Evolutionary conservation across 2,113 vertebrate genomes (phyloP).

Genomic region (Mungos mungo): DNA sequence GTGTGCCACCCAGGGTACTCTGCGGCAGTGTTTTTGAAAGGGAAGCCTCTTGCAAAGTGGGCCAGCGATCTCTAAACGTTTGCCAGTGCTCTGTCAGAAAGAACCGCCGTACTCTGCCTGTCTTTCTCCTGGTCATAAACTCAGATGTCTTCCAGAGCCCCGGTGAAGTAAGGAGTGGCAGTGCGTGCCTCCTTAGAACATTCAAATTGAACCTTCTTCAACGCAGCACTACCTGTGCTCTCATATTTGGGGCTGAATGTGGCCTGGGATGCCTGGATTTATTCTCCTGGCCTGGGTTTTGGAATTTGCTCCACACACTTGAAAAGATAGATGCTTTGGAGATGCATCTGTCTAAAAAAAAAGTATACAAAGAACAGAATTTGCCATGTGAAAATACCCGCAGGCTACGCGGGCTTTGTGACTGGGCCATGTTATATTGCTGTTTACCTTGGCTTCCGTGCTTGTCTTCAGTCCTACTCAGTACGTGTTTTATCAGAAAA

Average conservation of each 20-base stretch:
- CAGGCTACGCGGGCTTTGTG: not conserved
- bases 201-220: not conserved
- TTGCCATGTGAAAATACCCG: not conserved
- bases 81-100: not conserved
- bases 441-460: not conserved
- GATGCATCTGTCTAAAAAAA: not conserved
- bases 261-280: not conserved
- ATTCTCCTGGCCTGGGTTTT: not conserved
- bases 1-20: not conserved
- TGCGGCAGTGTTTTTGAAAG: not conserved
- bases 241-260: fast-evolving
- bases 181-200: not conserved
- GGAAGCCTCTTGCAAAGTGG: not conserved
- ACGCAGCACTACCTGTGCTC: not conserved
- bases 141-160: not conserved
- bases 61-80: not conserved
- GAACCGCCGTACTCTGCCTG: not conserved
- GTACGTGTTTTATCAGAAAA: not conserved
- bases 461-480: not conserved
- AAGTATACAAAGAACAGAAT: not conserved
- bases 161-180: not conserved
- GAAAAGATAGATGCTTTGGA: not conserved
- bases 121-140: not conserved
- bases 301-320: not conserved
- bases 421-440: not conserved